Evolutionary conservation across 2,888 invertebrate genomes (phyloP).

Genomic region (Rhagium mordax): DNA sequence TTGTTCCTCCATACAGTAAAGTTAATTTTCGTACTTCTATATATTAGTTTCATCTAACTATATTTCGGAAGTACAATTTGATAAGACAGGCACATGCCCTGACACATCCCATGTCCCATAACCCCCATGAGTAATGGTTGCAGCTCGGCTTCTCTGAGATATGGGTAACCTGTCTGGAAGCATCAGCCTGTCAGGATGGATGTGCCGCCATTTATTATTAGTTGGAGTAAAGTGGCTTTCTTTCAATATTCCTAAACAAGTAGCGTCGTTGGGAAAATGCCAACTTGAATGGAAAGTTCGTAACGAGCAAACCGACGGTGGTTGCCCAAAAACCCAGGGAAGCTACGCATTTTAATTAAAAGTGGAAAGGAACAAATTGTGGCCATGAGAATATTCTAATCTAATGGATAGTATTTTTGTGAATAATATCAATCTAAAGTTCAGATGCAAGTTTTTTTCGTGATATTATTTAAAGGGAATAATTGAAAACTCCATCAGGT

Average conservation of each 20-base stretch:
- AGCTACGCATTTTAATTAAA: neutral
- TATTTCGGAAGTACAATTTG: slow-evolving; percentile 30
- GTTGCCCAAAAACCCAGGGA: neutral
- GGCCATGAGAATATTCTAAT: neutral
- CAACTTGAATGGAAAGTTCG: slow-evolving; percentile 32
- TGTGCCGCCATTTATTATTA: slow-evolving; percentile 54
- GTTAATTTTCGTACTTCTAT: slow-evolving; percentile 30
- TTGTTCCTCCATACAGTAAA: neutral
- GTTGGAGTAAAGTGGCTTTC: slow-evolving; percentile 38
- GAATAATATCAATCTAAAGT: no score
- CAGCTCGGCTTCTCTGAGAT: slow-evolving; percentile 49
- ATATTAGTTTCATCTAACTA: slow-evolving; percentile 20
- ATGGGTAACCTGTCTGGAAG: slow-evolving; percentile 59
- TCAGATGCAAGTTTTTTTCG: no score
- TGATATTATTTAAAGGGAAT: no score
- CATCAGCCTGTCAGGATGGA: slow-evolving; percentile 56
- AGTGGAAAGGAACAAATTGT: neutral
- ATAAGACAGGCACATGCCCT: slow-evolving; percentile 24
- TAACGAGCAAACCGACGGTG: neutral
- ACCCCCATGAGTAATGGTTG: slow-evolving; percentile 52
- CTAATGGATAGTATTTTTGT: no score
- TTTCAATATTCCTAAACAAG: slow-evolving; percentile 43
- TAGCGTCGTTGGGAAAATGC: slow-evolving; percentile 32
- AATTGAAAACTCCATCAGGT: no score
- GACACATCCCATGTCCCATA: slow-evolving; percentile 38